Percentiles rank a stretch among this genome's conserved stretches.
Conservation (phyloP, 2,113 vertebrate species). For the Zosterops pallidus region DNA sequence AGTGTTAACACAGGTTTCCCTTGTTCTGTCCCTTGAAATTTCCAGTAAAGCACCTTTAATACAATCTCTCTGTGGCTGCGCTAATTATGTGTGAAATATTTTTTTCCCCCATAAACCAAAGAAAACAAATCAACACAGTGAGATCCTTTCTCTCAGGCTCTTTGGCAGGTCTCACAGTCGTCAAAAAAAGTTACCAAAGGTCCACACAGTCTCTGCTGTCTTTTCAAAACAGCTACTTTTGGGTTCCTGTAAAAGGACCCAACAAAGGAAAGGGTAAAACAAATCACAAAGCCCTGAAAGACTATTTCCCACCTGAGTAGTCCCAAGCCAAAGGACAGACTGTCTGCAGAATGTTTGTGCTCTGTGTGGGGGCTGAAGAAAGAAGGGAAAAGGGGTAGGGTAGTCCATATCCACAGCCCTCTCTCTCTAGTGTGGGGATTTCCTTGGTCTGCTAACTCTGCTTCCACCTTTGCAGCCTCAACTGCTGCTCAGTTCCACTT, state of each 20-base stretch:
- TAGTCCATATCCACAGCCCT: background rate
- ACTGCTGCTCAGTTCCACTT: background rate
- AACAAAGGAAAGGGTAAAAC: constrained; percentile 55
- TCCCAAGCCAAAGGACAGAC: background rate
- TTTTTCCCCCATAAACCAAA: constrained; percentile 75
- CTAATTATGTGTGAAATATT: constrained; percentile 84
- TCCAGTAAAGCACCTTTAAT: constrained; percentile 79
- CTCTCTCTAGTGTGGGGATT: background rate
- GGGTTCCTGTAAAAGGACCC: constrained; percentile 35
- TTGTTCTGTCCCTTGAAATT: constrained; percentile 77
- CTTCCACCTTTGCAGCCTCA: background rate
- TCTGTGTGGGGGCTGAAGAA: background rate
- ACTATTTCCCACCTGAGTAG: background rate
- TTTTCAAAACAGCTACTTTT: constrained; percentile 51
- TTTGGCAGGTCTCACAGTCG: constrained; percentile 49
- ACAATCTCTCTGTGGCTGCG: constrained; percentile 75
- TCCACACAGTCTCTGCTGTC: constrained; percentile 47
- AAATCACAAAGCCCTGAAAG: constrained; percentile 40
- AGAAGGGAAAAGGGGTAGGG: background rate
- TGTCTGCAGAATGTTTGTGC: background rate
- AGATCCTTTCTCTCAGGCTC: constrained; percentile 67
- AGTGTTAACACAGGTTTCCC: constrained; percentile 74
- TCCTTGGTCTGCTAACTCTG: background rate
- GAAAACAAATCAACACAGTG: constrained; percentile 80
- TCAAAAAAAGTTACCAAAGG: constrained; percentile 48